Conservation (phyloP, 2,888 invertebrate species). For the Drosophila borborema region DNA sequence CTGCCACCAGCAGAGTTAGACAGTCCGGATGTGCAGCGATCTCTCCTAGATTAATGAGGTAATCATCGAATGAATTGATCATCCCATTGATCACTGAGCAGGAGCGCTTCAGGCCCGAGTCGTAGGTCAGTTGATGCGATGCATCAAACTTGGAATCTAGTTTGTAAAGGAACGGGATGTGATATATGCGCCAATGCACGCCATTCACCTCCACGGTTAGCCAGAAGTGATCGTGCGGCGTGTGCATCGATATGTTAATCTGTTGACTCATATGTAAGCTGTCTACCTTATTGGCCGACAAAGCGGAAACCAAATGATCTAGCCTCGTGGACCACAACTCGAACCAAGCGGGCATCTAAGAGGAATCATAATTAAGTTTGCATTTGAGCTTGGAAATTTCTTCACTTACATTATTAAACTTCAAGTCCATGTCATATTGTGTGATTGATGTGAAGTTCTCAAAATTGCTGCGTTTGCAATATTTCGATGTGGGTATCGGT, state of each 20-base stretch:
- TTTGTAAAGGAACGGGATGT: slow-evolving; percentile 84
- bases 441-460: slow-evolving; percentile 84
- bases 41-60: slow-evolving; percentile 79
- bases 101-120: slow-evolving; percentile 83
- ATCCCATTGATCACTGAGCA: slow-evolving; percentile 84
- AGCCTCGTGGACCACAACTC: slow-evolving; percentile 83
- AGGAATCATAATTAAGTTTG: background rate
- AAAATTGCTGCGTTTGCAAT: slow-evolving; percentile 84
- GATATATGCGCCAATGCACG: slow-evolving; percentile 83
- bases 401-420: slow-evolving; percentile 81
- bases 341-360: slow-evolving; percentile 84
- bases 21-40: slow-evolving; percentile 75
- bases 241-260: slow-evolving; percentile 81
- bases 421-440: slow-evolving; percentile 82
- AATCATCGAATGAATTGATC: slow-evolving; percentile 84
- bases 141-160: slow-evolving; percentile 85
- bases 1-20: slow-evolving; percentile 82
- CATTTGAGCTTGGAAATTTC: background rate
- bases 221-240: slow-evolving; percentile 83
- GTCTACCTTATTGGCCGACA: slow-evolving; percentile 82
- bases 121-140: slow-evolving; percentile 82
- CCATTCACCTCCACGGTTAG: slow-evolving; percentile 83
- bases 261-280: slow-evolving; percentile 82
- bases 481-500: slow-evolving; percentile 84
- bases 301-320: slow-evolving; percentile 84